phyloP scores from a whole-genome alignment of 1,140 invertebrate species.

The Oryzaephilus surinamensis region DNA sequence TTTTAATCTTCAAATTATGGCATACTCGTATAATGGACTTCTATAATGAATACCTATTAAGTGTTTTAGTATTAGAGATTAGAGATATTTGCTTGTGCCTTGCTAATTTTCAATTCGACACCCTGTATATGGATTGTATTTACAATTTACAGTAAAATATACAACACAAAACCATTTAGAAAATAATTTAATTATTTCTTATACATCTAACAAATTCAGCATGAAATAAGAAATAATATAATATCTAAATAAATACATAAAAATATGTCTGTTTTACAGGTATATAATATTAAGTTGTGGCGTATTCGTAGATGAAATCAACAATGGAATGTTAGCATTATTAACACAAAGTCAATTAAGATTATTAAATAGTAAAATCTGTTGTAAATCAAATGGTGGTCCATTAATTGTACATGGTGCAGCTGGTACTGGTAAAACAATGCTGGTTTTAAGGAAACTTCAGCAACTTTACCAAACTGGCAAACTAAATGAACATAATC shows the following conservation, averaged over 20 bases:
- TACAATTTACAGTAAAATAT: too few species aligned
- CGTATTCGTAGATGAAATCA: constrained; percentile 34
- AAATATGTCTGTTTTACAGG: constrained; percentile 22
- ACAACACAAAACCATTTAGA: background rate
- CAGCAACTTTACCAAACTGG: constrained; percentile 26
- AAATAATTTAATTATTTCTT: too few species aligned
- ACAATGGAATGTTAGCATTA: constrained; percentile 29
- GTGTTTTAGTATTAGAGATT: too few species aligned
- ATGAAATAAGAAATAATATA: too few species aligned
- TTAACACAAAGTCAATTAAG: constrained; percentile 32
- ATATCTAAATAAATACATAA: too few species aligned
- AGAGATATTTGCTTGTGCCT: too few species aligned
- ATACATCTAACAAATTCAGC: too few species aligned
- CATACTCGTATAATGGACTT: too few species aligned
- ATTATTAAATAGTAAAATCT: constrained; percentile 22
- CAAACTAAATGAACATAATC: constrained; percentile 26
- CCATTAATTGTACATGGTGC: constrained; percentile 34
- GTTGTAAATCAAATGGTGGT: constrained; percentile 10
- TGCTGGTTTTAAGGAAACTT: constrained; percentile 33
- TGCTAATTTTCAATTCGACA: too few species aligned
- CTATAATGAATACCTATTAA: too few species aligned
- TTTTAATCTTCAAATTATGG: too few species aligned
- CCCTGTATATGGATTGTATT: too few species aligned
- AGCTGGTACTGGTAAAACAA: constrained; percentile 35
- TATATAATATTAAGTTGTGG: constrained; percentile 35